Base-by-base conservation (phyloP, 2,888 invertebrate species). In the Rutpela maculata region DNA sequence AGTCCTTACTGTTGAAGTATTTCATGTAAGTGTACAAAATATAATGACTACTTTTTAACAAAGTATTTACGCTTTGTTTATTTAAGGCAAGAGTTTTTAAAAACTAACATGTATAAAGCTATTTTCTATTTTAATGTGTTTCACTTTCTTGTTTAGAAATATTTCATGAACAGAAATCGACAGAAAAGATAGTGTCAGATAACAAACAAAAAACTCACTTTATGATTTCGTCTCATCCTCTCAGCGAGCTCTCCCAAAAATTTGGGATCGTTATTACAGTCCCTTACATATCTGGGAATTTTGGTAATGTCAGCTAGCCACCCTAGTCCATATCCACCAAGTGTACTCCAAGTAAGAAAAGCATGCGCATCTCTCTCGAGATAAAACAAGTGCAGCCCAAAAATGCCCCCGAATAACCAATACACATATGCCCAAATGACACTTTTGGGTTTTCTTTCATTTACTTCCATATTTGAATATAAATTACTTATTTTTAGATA, bases 341-440 rank as follows among this genome's bases (percentile, higher is more conserved):
- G 90, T 0, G 97, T 96, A 77, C 94, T 94, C 94, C 96, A 96
- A 93, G 96, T 97, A 0, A 98, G 91, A 87, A 98, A 96, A 0
- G 97, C 98, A 85, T 99, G 99, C 22, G 94, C 92, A 89, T 98
- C 97, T 75, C 98, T 92, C 72, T 94, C 93, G 80, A 99, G 91
- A 90, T 99, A 99, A 86, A 98, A 93, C 88, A 98, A 97, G 90
- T 99, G 99, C 6, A 96, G 90, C 0, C 98, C 98, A 83, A 97
- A 94, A 84, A 96, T 90, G 5, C 99, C 99, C 18, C 97, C 97
- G 82, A 97, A 92, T 0, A 97, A 86, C 98, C 98, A 99, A 57
- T 95, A 90, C 0, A 98, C 77, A 87, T 98, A 99, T 0, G 98
- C 93, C 85, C 93, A 87, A 68, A 94, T 87, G 11, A 94, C 88